A percentile compares a stretch with the other conserved stretches of the same genome.
These are phyloP conservation scores for Polypedilum vanderplanki DNA, from an alignment of 1,140 invertebrate genomes.

Conservation along the genomic window DNA sequence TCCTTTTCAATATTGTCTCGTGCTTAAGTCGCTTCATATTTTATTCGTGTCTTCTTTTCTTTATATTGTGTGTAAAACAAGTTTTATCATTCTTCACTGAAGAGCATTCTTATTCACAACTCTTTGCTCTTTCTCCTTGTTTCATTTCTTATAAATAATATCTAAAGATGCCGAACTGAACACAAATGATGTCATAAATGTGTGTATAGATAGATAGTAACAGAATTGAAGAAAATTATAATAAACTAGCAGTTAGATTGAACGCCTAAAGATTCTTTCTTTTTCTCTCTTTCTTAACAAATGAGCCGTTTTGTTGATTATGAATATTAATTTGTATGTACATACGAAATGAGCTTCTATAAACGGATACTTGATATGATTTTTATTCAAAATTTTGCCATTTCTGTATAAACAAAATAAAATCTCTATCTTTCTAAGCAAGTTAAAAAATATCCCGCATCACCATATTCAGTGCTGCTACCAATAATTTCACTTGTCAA, in stretches of 20 bases:
- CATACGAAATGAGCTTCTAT: neutral
- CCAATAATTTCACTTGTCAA: neutral
- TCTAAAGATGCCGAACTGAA: neutral
- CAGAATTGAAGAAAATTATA: neutral
- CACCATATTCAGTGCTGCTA: neutral
- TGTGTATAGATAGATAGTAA: neutral
- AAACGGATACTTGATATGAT: neutral
- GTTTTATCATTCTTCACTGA: neutral
- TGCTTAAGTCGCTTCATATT: neutral
- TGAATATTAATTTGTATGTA: neutral
- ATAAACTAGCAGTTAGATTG: constrained; percentile 13
- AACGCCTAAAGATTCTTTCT: neutral
- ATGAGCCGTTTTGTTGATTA: neutral
- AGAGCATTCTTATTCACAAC: neutral
- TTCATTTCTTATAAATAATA: no score
- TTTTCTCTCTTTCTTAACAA: no score
- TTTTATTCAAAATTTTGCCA: constrained; percentile 7
- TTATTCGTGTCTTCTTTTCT: neutral
- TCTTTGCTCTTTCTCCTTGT: neutral
- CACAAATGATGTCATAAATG: constrained; percentile 15
- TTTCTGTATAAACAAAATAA: neutral
- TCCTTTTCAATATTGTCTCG: neutral
- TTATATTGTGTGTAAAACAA: neutral
- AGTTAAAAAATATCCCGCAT: neutral
- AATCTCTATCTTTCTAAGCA: neutral